Conservation (phyloP, 2,888 invertebrate species). For the Heliconius cydno region DNA sequence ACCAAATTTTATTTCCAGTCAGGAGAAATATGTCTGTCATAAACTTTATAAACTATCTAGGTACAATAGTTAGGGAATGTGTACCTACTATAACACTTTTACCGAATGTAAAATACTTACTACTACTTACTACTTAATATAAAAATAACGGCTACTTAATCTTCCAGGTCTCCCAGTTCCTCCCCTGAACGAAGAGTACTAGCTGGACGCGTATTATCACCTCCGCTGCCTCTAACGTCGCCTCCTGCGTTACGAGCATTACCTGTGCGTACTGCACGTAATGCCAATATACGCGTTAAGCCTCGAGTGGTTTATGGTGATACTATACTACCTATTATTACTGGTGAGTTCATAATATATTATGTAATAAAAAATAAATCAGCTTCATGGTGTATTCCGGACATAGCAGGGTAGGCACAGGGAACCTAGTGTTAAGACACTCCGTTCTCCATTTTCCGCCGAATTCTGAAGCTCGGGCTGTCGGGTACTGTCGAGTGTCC, state of each 20-base stretch:
- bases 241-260: constrained; percentile 64
- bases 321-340: constrained; percentile 65
- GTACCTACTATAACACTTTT: background rate
- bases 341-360: constrained; percentile 54
- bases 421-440: too few species aligned
- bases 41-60: too few species aligned
- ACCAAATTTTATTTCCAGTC: background rate
- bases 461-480: too few species aligned
- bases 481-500: too few species aligned
- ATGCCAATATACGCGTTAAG: constrained; percentile 53
- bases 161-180: constrained; percentile 75
- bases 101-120: background rate
- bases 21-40: background rate
- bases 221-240: constrained; percentile 67
- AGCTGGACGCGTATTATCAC: constrained; percentile 67
- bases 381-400: too few species aligned
- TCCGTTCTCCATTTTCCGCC: too few species aligned
- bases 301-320: constrained; percentile 58
- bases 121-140: background rate
- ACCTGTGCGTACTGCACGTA: constrained; percentile 65
- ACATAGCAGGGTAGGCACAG: too few species aligned
- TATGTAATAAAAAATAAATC: too few species aligned
- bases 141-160: background rate
- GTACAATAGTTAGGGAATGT: too few species aligned
- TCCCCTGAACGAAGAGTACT: constrained; percentile 73